phyloP scores from a whole-genome alignment of 2,113 vertebrate genomes.

The Tupaia tana region DNA sequence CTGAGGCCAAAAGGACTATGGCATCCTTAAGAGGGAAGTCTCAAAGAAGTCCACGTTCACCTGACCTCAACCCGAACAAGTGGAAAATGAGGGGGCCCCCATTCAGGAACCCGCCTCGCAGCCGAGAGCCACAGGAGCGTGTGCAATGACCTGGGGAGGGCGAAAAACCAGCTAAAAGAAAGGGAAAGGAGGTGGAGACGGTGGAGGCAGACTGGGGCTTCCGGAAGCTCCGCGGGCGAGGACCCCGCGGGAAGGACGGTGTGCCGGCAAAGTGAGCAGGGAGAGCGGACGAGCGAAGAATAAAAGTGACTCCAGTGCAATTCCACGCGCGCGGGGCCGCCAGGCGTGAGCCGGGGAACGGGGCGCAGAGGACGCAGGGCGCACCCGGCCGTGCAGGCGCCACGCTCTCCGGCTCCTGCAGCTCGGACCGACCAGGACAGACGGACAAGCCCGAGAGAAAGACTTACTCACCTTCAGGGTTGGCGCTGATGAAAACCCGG shows the following conservation, averaged over 20 bases:
- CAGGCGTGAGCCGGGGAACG: neutral
- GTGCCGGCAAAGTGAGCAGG: neutral
- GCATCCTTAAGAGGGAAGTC: neutral
- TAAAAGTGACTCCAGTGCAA: neutral
- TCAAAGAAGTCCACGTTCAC: neutral
- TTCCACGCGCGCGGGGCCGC: conserved; percentile 37
- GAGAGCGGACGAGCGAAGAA: neutral
- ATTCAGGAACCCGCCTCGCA: neutral
- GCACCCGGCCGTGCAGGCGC: neutral
- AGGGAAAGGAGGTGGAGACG: neutral
- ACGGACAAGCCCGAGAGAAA: fast-evolving
- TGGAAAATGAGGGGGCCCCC: neutral
- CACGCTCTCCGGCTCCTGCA: neutral
- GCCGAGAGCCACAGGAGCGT: neutral
- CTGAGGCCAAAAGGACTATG: neutral
- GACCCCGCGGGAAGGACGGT: neutral
- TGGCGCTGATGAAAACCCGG: conserved; percentile 95
- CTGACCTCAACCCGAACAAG: neutral
- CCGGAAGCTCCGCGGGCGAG: neutral
- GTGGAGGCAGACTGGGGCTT: neutral
- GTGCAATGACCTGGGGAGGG: neutral
- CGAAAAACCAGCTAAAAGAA: neutral
- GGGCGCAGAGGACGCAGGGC: neutral
- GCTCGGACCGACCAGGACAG: neutral
- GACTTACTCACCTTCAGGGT: conserved; percentile 94